Evolutionary conservation across 1,140 invertebrate genomes (phyloP).

Genomic region (Drosophila guanche): DNA sequence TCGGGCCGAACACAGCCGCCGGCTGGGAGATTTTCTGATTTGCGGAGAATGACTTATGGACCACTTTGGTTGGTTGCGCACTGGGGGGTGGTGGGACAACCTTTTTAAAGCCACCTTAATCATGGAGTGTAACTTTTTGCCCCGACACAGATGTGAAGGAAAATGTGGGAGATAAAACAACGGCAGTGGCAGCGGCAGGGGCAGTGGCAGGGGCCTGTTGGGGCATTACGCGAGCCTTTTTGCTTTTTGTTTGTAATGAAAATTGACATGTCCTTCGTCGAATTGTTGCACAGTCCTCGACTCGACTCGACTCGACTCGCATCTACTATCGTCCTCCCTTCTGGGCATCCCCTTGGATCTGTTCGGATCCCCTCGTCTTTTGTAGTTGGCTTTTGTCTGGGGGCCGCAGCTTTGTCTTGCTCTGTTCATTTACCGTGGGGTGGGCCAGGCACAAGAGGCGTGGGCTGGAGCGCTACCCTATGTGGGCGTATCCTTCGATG

Average conservation of each 20-base stretch:
- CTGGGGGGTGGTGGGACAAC: conserved; percentile 1
- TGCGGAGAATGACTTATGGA: conserved; percentile 57
- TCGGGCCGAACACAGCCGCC: conserved; percentile 16
- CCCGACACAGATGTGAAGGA: conserved; percentile 5
- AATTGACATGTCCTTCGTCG: conserved; percentile 74
- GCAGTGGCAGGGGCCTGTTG: conserved; percentile 12
- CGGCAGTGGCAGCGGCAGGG: background rate
- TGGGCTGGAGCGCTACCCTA: conserved; percentile 27
- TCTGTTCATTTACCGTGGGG: conserved; percentile 62
- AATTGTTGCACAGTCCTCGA: conserved; percentile 58
- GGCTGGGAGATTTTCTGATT: conserved; percentile 48
- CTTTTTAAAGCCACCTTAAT: conserved; percentile 59
- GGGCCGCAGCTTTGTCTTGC: conserved; percentile 57
- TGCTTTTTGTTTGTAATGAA: conserved; percentile 74
- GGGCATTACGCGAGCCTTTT: conserved; percentile 54
- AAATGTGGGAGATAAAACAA: too few relatives aligned
- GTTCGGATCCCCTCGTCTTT: conserved; percentile 2
- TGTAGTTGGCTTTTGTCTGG: conserved; percentile 63
- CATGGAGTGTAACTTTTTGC: conserved; percentile 41
- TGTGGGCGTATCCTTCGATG: conserved; percentile 28
- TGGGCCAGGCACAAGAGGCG: conserved; percentile 49
- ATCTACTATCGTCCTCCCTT: background rate
- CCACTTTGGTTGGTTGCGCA: conserved; percentile 23
- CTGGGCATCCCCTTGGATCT: background rate
- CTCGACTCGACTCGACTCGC: background rate